Evolutionary conservation across 2,888 invertebrate species (phyloP).

Genomic region (Biston stratarius): DNA sequence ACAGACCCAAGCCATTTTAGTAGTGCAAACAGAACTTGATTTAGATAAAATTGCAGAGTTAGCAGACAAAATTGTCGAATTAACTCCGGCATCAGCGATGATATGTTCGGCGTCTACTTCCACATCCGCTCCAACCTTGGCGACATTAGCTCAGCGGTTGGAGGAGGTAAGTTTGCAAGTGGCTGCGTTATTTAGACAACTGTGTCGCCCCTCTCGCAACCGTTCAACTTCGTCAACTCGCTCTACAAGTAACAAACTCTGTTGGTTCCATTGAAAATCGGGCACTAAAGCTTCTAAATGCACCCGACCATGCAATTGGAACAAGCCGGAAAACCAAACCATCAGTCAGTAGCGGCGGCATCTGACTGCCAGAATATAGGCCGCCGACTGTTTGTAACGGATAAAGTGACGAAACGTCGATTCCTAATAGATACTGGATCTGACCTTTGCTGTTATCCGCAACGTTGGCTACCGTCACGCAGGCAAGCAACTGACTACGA

Average conservation of each 20-base stretch:
- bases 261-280: background rate
- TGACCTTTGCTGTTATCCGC: background rate
- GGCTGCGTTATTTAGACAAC: background rate
- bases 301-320: background rate
- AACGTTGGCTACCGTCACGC: background rate
- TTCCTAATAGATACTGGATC: background rate
- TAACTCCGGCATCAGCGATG: too few species aligned
- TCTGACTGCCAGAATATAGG: background rate
- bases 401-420: background rate
- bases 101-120: background rate
- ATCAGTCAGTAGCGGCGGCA: background rate
- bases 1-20: background rate
- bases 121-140: too few species aligned
- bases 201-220: background rate
- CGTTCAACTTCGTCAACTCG: background rate
- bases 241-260: background rate
- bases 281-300: background rate
- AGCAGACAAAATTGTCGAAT: background rate
- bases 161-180: background rate
- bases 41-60: too few species aligned
- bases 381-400: background rate
- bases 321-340: background rate
- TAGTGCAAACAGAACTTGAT: background rate
- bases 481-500: background rate
- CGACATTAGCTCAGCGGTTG: background rate